A percentile compares a stretch with the other conserved stretches of the same genome.
phyloP scores from a whole-genome alignment of 1,140 invertebrate genomes.

The Lepidotrigona ventralis region DNA sequence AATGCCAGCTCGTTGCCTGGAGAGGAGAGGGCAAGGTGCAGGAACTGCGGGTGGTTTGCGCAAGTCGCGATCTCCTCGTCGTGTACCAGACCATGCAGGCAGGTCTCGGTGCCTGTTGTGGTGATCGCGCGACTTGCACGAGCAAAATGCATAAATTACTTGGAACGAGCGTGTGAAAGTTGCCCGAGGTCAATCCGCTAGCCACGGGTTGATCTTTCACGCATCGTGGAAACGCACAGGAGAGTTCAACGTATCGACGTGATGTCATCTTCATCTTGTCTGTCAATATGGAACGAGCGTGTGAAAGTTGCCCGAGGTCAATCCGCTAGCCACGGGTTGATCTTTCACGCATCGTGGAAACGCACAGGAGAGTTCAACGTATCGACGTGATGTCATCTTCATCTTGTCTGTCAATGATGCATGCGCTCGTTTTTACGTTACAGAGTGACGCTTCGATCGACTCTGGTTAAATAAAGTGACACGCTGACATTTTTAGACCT shows the following conservation, averaged over 20 bases:
- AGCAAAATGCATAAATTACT: constrained; percentile 75
- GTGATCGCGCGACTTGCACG: constrained; percentile 70
- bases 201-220: constrained; percentile 38
- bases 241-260: neutral
- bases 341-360: constrained; percentile 45
- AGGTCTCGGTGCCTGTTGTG: constrained; percentile 57
- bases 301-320: constrained; percentile 78
- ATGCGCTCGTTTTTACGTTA: no score
- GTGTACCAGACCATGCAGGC: constrained; percentile 72
- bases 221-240: no score
- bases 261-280: neutral
- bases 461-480: no score
- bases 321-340: constrained; percentile 55
- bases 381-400: neutral
- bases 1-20: constrained; percentile 32
- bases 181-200: constrained; percentile 74
- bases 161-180: constrained; percentile 73
- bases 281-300: constrained; percentile 65
- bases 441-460: no score
- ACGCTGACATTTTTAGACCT: no score
- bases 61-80: constrained; percentile 56
- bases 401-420: neutral
- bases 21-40: constrained; percentile 67
- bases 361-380: neutral
- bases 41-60: constrained; percentile 63